Evolutionary conservation across 2,888 invertebrate species (phyloP), one percentile per base, ranked within the genome.

Genomic region (Lysandra coridon): DNA sequence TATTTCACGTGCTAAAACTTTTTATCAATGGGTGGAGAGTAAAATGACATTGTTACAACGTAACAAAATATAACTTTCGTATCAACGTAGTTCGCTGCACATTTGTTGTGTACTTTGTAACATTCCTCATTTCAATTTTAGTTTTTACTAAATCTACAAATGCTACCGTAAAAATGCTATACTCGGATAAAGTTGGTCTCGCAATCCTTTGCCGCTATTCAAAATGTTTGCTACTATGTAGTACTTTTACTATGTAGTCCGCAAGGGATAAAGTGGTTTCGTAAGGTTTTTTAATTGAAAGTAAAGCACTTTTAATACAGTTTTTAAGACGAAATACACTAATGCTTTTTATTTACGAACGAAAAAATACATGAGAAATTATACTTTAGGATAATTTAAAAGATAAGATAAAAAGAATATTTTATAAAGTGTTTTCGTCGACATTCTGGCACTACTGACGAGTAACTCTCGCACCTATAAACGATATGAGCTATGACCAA

Each of bases 71-170:
- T 37, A 33, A 69, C 33, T 69, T 69, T 17, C 3, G 14, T 33
- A 64, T 12, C 30, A 64, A 69, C 33, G 33, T 33, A 5, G 69
- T 69, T 30, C 69, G 30, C 44, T n/a, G 33, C 6, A 76, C 53
- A 33, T 57, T 76, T 53, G 53, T 76, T 76, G 53, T 76, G 76
- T 76, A 76, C 76, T 76, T 57, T 76, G 53, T 53, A 76, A 76
- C 76, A 76, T 76, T 76, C 30, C 76, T 76, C 76, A 76, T 76
- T 76, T 76, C 76, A 76, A 76, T 76, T 76, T 76, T 33, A 76
- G 76, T 76, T 76, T 76, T 76, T 76, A 76, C 30, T 76, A 76
- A 76, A 76, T 75, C 57, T 76, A 76, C 53, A 53, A 76, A 76
- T 37, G 76, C 57, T 76, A 76, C 76, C 76, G 76, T 76, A 76